phyloP scores from a whole-genome alignment of 2,888 invertebrate species.

The Agonum fuliginosum region DNA sequence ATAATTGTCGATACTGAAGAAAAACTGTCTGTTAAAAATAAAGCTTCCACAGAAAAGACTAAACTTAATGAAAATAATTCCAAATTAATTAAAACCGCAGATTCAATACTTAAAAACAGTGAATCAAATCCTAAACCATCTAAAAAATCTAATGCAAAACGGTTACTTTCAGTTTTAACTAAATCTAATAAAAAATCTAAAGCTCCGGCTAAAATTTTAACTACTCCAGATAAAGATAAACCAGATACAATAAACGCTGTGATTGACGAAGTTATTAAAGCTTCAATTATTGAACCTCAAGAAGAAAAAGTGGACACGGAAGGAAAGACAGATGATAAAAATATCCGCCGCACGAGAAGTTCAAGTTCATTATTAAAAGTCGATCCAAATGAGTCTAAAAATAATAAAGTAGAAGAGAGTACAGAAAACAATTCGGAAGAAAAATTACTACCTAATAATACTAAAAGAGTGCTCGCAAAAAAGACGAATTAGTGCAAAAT shows the following conservation, averaged over 20 bases:
- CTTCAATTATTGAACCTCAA: not conserved
- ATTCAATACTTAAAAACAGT: constrained; percentile 5
- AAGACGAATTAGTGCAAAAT: constrained; percentile 52
- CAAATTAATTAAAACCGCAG: constrained; percentile 37
- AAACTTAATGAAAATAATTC: constrained; percentile 45
- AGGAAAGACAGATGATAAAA: not conserved
- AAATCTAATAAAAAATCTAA: constrained; percentile 52
- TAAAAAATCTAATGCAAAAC: constrained; percentile 47
- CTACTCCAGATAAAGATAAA: constrained; percentile 3
- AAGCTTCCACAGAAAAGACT: constrained; percentile 18
- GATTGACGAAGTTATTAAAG: constrained; percentile 47
- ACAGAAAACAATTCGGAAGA: constrained; percentile 31
- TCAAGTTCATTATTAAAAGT: constrained; percentile 27
- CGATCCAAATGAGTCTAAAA: constrained; percentile 59
- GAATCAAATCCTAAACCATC: constrained; percentile 25
- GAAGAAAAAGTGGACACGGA: not conserved
- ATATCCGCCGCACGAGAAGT: constrained; percentile 16
- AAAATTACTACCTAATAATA: constrained; percentile 27
- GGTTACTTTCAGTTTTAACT: constrained; percentile 48
- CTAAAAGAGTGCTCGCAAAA: constrained; percentile 28
- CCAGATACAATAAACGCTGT: constrained; percentile 41
- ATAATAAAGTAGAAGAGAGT: constrained; percentile 26
- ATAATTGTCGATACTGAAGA: constrained; percentile 38
- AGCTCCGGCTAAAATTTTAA: too few relatives aligned
- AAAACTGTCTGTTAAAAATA: constrained; percentile 45